Percentiles rank a stretch among this genome's conserved stretches.
These are phyloP conservation scores for Tenualosa ilisha DNA, from an alignment of 2,797 vertebrate genomes.

Conservation along the genomic window DNA sequence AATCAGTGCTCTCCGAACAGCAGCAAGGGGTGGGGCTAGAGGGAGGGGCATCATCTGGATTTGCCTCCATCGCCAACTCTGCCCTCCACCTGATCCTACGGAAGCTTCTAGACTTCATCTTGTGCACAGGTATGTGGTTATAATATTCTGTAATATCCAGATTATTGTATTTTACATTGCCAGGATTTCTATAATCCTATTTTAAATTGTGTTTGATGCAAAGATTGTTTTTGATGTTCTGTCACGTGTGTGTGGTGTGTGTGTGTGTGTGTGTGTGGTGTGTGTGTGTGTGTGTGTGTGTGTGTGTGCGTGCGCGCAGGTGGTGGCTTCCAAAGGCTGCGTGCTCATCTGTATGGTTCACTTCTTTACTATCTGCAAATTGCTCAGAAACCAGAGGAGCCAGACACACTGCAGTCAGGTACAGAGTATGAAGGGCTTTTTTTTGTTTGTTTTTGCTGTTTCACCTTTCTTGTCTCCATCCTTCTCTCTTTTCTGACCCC, in stretches of 20 bases:
- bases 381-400: slow-evolving; percentile 96
- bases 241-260: too few relatives aligned
- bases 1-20: slow-evolving; percentile 91
- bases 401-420: slow-evolving; percentile 95
- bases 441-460: too few relatives aligned
- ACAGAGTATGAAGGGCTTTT: slow-evolving; percentile 22
- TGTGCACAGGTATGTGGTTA: slow-evolving; percentile 85
- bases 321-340: slow-evolving; percentile 94
- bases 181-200: too few relatives aligned
- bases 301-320: slow-evolving; percentile 68
- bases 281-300: background rate
- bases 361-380: slow-evolving; percentile 96
- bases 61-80: slow-evolving; percentile 93
- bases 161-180: too few relatives aligned
- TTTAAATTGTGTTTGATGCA: too few relatives aligned
- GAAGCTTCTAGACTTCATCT: slow-evolving; percentile 95
- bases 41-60: slow-evolving; percentile 76
- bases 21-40: slow-evolving; percentile 80
- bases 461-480: too few relatives aligned
- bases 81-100: slow-evolving; percentile 93
- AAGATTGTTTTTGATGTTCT: too few relatives aligned
- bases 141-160: background rate
- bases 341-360: slow-evolving; percentile 93
- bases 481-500: too few relatives aligned
- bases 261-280: slow-evolving; percentile 2